Evolutionary conservation across 1,140 invertebrate species (phyloP).

Genomic region (Rhopalosiphum padi): DNA sequence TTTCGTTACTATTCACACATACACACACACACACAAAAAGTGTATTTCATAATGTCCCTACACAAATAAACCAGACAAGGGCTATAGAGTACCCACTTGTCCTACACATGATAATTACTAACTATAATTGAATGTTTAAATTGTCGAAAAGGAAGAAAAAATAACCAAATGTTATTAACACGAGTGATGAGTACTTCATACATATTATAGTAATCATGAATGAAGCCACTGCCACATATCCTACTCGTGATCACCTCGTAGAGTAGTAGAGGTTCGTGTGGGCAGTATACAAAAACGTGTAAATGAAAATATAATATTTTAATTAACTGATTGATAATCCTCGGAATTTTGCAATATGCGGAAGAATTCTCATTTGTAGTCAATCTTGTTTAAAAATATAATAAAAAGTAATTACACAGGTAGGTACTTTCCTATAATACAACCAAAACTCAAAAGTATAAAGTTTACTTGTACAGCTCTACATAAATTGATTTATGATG

Average conservation of each 20-base stretch:
- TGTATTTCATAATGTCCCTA: not conserved
- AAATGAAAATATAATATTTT: not conserved
- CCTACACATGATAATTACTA: not conserved
- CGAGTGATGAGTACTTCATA: not conserved
- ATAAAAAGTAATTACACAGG: not conserved
- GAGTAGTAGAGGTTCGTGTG: not conserved
- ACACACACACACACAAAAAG: not conserved
- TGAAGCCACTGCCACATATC: not conserved
- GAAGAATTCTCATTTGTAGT: not conserved
- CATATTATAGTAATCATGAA: not conserved
- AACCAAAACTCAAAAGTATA: not conserved
- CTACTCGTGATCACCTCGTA: not conserved
- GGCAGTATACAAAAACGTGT: not conserved
- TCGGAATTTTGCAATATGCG: not conserved
- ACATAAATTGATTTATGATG: not conserved
- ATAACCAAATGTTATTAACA: not conserved
- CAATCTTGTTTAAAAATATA: not conserved
- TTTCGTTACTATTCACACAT: not conserved
- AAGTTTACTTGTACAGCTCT: not conserved
- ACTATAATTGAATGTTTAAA: conserved; percentile 7
- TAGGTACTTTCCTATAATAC: not conserved
- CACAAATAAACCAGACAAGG: not conserved
- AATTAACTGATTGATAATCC: not conserved
- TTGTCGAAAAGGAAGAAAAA: not conserved
- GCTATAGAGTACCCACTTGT: not conserved